Evolutionary conservation across 2,797 vertebrate species (phyloP), one percentile per base, ranked within the genome.

Genomic region (Leuciscus waleckii): DNA sequence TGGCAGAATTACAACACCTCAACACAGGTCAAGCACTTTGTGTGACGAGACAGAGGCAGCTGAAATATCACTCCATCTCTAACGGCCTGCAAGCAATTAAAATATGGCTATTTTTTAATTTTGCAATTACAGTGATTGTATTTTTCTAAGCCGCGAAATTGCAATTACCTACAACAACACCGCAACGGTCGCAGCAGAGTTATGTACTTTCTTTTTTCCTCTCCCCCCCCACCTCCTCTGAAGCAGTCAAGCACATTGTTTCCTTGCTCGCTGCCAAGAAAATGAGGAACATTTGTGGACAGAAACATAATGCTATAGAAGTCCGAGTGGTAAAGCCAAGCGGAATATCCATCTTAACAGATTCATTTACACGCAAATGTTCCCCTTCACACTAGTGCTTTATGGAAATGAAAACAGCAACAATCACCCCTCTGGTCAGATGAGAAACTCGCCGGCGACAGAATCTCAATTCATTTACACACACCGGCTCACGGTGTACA

Each of bases 61-160:
- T 88, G 86, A 82, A 89, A 87, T 90, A 90, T 91, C 91, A 77
- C 82, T 77, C 39, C 69, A 92, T 90, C 92, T 91, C 68, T 11
- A 81, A 73, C 58, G 46, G 87, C 83, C 91, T 92, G 91, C 85
- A 86, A 92, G 87, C 91, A 88, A 90, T 92, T 92, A 89, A 92
- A 92, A 87, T 71, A 87, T 77, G 43, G 74, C 84, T 73, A 78
- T 91, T 86, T 90, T 92, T 90, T 90, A 23, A 84, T 90, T 90
- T 87, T 61, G 88, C 83, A 91, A 92, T 91, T 91, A 89, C 86
- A 29, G 78, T 68, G 83, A 90, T 92, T 91, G 87, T 91, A 88
- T 91, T 92, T 92, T 92, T 90, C 70, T 89, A 88, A 89, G 86
- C 88, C 79, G 75, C 84, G 82, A 90, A 89, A 90, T 89, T 91